Conservation (phyloP, 2,888 invertebrate species). For the Hemicrepidius hirtus region DNA sequence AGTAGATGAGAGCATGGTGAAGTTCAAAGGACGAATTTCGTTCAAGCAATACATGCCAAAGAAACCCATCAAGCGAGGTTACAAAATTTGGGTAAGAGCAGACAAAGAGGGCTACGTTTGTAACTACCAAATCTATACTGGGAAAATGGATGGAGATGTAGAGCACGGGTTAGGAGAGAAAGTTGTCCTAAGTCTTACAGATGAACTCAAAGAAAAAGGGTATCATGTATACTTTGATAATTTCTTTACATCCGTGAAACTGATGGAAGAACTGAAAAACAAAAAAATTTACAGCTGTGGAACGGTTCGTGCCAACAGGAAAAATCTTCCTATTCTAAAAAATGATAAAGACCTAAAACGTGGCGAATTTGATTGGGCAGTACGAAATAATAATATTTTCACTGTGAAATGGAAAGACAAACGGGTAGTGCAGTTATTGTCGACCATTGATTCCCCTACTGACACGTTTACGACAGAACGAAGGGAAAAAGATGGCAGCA, state of each 20-base stretch:
- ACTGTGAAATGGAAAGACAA: too few relatives aligned
- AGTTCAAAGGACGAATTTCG: slow-evolving; percentile 40
- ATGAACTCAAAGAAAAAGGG: too few relatives aligned
- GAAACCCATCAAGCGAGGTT: slow-evolving; percentile 52
- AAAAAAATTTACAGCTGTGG: background rate
- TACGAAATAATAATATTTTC: slow-evolving; percentile 2
- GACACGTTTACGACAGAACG: background rate
- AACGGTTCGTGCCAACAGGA: background rate
- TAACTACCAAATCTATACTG: slow-evolving; percentile 22
- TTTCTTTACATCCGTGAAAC: slow-evolving; percentile 7
- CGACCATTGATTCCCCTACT: background rate
- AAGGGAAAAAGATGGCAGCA: background rate
- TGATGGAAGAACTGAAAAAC: background rate
- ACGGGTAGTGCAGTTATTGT: slow-evolving; percentile 10
- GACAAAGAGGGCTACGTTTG: slow-evolving; percentile 24
- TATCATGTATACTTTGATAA: slow-evolving; percentile 13
- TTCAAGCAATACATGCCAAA: slow-evolving; percentile 54
- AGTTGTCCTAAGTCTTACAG: too few relatives aligned
- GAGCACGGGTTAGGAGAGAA: too few relatives aligned
- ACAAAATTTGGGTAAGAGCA: too few relatives aligned
- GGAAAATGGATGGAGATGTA: background rate
- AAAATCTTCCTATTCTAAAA: background rate
- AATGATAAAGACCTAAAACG: slow-evolving; percentile 31
- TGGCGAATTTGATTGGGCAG: slow-evolving; percentile 29
- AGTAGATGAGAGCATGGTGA: slow-evolving; percentile 56